Conservation (phyloP, 1,140 invertebrate genomes). For the Helicoverpa zea region DNA sequence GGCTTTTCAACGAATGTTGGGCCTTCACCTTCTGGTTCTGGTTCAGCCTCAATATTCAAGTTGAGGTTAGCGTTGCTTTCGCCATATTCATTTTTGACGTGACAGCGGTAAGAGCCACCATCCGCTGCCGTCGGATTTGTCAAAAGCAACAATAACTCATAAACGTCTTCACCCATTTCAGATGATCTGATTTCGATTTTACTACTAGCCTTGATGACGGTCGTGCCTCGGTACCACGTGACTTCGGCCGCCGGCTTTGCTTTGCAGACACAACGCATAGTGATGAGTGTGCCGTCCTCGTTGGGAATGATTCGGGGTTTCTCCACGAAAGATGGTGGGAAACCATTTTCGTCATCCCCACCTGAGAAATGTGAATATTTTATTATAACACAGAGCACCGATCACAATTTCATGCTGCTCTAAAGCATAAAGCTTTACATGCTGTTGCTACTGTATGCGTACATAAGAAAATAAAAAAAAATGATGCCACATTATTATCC, state of each 20-base stretch:
- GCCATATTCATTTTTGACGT: slow-evolving; percentile 98
- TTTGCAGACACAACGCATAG: slow-evolving; percentile 98
- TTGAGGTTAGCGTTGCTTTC: slow-evolving; percentile 99
- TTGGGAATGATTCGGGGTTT: slow-evolving; percentile 99
- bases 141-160: slow-evolving; percentile 92
- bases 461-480: slow-evolving; percentile 64
- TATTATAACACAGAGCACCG: slow-evolving; percentile 41
- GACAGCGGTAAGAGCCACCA: slow-evolving; percentile 98
- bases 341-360: slow-evolving; percentile 95
- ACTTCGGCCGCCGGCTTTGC: slow-evolving; percentile 96
- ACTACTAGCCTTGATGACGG: slow-evolving; percentile 93
- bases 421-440: slow-evolving; percentile 77
- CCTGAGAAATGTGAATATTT: slow-evolving; percentile 86
- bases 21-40: slow-evolving; percentile 96
- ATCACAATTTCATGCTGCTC: slow-evolving; percentile 71
- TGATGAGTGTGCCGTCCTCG: slow-evolving; percentile 97
- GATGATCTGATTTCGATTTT: slow-evolving; percentile 94
- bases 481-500: slow-evolving; percentile 44
- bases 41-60: slow-evolving; percentile 98
- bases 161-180: slow-evolving; percentile 93
- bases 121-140: slow-evolving; percentile 97
- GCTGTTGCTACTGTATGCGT: slow-evolving; percentile 84
- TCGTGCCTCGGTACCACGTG: slow-evolving; percentile 96
- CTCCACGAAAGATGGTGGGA: slow-evolving; percentile 97
- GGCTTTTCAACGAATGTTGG: slow-evolving; percentile 99